phyloP scores from a whole-genome alignment of 2,797 vertebrate genomes.

The Ciconia nigra region DNA sequence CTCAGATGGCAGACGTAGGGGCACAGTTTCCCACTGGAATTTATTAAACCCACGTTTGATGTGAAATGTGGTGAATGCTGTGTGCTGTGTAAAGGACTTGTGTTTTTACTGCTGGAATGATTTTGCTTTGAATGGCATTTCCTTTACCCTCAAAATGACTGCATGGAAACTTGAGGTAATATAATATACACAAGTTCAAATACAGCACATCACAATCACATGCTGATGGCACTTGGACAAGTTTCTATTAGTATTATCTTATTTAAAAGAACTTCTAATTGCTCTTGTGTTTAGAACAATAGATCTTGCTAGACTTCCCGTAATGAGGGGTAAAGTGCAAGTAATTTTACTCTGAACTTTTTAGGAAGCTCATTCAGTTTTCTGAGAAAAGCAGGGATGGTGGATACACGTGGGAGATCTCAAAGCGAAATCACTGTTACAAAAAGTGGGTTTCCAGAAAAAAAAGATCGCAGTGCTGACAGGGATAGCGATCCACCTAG shows the following conservation, averaged over 20 bases:
- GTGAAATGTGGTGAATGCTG: background rate
- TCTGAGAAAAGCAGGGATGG: background rate
- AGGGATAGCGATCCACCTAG: background rate
- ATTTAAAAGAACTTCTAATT: background rate
- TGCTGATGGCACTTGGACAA: conserved; percentile 2
- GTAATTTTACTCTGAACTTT: background rate
- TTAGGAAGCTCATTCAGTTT: background rate
- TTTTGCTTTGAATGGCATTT: conserved; percentile 32
- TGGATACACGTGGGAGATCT: background rate
- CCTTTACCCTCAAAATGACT: conserved; percentile 26
- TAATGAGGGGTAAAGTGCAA: background rate
- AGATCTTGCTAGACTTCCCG: background rate
- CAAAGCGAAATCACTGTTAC: background rate
- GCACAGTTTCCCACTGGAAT: background rate
- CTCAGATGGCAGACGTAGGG: background rate
- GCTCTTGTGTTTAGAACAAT: conserved; percentile 16
- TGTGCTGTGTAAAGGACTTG: background rate
- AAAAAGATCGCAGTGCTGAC: background rate
- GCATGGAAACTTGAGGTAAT: conserved; percentile 40
- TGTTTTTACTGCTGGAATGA: conserved; percentile 31
- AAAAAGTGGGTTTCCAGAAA: background rate
- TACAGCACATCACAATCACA: background rate
- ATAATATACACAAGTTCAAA: conserved; percentile 1
- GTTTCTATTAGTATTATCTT: conserved; percentile 9
- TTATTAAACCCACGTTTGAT: background rate